A percentile compares a stretch with the other conserved stretches of the same genome.
Conservation (phyloP, 2,113 vertebrate genomes). For the Pelusios castaneus region DNA sequence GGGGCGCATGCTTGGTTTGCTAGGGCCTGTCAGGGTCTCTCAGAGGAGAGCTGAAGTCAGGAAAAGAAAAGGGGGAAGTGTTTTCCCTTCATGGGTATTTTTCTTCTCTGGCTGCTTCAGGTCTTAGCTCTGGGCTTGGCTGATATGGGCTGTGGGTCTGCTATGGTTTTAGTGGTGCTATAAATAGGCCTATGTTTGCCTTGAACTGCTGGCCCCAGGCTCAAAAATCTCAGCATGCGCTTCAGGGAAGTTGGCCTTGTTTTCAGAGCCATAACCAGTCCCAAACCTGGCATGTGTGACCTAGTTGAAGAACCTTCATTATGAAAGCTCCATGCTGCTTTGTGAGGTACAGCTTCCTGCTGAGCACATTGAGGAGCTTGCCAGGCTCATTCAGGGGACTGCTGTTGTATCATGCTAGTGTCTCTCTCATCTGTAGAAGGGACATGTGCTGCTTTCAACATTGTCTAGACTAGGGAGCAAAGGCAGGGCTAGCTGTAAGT, state of each 20-base stretch:
- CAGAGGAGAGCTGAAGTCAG: neutral
- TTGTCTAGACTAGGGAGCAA: no score
- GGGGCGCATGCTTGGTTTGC: neutral
- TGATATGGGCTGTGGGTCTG: neutral
- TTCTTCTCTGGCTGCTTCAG: neutral
- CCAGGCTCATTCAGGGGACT: neutral
- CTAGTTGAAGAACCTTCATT: neutral
- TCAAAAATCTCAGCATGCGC: neutral
- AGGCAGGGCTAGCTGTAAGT: no score
- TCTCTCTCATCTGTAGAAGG: neutral
- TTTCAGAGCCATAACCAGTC: neutral
- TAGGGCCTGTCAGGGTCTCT: neutral
- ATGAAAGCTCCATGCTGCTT: neutral
- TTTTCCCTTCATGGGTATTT: neutral
- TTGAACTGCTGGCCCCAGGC: neutral
- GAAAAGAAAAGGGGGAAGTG: neutral
- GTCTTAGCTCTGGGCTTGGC: neutral
- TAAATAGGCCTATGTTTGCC: neutral
- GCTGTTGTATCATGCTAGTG: neutral
- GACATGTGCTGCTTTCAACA: neutral
- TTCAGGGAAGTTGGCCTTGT: neutral
- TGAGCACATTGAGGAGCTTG: neutral
- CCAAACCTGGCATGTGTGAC: neutral
- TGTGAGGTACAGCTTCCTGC: neutral
- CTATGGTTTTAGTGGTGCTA: neutral